Conservation (phyloP, 2,113 vertebrate genomes). For the Anarhynchus alexandrinus region DNA sequence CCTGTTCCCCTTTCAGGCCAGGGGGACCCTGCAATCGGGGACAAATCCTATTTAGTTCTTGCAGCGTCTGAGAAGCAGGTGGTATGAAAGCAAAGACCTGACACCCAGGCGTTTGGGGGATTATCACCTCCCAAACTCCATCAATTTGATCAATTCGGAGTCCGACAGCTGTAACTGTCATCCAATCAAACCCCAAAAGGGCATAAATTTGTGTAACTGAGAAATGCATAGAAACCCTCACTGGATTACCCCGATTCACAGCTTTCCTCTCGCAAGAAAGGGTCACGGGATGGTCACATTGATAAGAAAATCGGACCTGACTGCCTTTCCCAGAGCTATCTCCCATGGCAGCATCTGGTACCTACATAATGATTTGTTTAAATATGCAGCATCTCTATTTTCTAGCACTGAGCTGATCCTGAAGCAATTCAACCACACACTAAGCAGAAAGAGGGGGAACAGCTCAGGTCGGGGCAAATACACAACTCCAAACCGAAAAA, state of each 20-base stretch:
- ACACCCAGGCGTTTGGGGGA: background rate
- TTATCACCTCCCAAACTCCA: background rate
- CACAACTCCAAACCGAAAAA: background rate
- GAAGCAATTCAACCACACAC: background rate
- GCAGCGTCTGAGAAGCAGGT: background rate
- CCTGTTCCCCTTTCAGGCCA: constrained; percentile 77
- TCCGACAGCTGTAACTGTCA: background rate
- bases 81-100: background rate
- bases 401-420: background rate
- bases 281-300: background rate
- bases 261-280: background rate
- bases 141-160: background rate
- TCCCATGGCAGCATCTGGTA: background rate
- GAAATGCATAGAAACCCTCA: background rate
- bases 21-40: constrained; percentile 64
- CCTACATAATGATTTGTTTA: background rate
- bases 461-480: background rate
- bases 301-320: background rate
- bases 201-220: background rate
- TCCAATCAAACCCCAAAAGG: background rate
- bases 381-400: background rate
- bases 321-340: background rate
- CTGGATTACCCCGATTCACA: background rate
- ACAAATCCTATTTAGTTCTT: background rate
- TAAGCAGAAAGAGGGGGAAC: background rate